Base-by-base conservation (phyloP, 2,113 vertebrate genomes). In the Lepisosteus osseus region DNA sequence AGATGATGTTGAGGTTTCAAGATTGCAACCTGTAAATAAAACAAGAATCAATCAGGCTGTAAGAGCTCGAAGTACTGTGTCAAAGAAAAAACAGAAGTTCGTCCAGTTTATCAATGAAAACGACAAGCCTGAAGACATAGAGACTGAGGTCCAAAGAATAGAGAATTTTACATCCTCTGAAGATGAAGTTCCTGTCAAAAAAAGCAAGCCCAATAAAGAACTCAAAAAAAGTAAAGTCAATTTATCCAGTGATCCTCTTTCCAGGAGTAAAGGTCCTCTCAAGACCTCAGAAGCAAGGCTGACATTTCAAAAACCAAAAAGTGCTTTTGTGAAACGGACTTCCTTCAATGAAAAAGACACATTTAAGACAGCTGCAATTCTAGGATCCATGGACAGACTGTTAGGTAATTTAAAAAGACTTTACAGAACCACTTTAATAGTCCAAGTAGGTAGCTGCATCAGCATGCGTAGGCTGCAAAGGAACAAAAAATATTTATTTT, bases 101-200 rank as follows among this genome's bases (percentile, higher is more conserved):
- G 6, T 72, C 41, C 51, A 57, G 55, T 14, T 12, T 7, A 29
- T 29, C 3, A 14, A 69, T 40, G 54, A 61, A 63, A 7, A 61
- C 13, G 3, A 11, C 51, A 51, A 11, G 1, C 44, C 68, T 42
- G 68, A 81, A 61, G 72, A 78, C 70, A 6, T 75, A 73, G 61
- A 77, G 57, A 90, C 88, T n/a, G 90, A 92, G 57, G 68, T 79
- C 73, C 29, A 29, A 29, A 29, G 29, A 29, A 91, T 92, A 67
- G 88, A 91, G 63, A 83, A 83, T 6, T 94, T 91, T 83, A 90
- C 91, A 17, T 96, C 94, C 3, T 95, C 94, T 77, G 95, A 95
- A 54, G 95, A 97, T 9, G 83, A 90, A 65, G 72, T 73, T 54
- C 73, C 81, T 42, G n/a, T 54, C 51, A 79, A 82, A 76, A 89